Evolutionary conservation across 2,113 vertebrate genomes (phyloP).

Genomic region (Barnardius zonarius): DNA sequence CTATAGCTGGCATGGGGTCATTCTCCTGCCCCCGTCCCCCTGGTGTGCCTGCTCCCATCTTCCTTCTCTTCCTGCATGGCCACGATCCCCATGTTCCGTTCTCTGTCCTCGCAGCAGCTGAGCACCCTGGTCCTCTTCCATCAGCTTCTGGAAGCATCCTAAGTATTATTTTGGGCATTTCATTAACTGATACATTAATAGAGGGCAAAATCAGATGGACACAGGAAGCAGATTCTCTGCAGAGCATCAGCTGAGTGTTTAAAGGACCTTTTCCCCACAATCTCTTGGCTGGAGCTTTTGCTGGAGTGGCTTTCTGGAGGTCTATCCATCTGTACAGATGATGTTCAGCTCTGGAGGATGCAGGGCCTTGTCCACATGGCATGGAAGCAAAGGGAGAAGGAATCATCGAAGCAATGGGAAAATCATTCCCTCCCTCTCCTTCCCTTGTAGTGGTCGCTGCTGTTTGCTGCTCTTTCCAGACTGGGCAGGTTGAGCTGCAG

Average conservation of each 20-base stretch:
- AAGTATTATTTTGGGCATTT: neutral
- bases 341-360: neutral
- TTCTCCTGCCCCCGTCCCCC: neutral
- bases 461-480: neutral
- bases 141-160: neutral
- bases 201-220: neutral
- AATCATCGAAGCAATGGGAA: neutral
- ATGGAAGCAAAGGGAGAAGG: neutral
- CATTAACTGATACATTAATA: neutral
- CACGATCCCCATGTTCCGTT: accelerated
- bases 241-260: neutral
- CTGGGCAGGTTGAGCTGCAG: neutral
- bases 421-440: neutral
- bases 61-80: neutral
- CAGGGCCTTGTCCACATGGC: neutral
- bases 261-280: neutral
- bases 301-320: neutral
- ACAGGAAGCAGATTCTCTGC: neutral
- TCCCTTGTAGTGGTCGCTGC: accelerated
- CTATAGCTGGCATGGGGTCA: accelerated
- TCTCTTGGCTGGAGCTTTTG: neutral
- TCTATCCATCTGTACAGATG: neutral
- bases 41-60: neutral
- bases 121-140: neutral
- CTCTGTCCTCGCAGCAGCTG: neutral